Conservation (phyloP, 2,113 vertebrate species). For the Polypterus senegalus region DNA sequence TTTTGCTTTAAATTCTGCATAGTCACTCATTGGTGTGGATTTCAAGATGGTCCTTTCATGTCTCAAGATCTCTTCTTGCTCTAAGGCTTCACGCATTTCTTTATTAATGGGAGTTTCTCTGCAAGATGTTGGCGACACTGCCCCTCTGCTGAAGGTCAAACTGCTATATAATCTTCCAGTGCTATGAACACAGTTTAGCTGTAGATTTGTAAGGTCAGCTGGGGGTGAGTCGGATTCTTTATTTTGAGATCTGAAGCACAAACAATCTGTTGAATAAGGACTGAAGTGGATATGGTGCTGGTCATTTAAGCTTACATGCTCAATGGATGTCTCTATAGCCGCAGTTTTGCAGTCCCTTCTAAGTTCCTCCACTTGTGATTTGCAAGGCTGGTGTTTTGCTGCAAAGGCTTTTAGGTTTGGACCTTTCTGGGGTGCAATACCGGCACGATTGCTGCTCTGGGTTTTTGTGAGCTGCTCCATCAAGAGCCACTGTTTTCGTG, state of each 20-base stretch:
- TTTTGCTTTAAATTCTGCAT: slow-evolving; percentile 32
- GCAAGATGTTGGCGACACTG: slow-evolving; percentile 2
- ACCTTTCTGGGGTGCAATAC: too few relatives aligned
- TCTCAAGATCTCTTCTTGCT: slow-evolving; percentile 43
- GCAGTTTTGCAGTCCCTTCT: too few relatives aligned
- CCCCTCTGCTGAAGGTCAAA: too few relatives aligned
- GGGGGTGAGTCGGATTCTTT: slow-evolving; percentile 29
- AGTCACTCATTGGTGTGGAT: slow-evolving; percentile 40
- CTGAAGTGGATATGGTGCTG: slow-evolving; percentile 49
- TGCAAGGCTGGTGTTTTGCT: too few relatives aligned
- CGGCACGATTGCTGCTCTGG: slow-evolving; percentile 28
- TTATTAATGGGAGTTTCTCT: slow-evolving; percentile 44
- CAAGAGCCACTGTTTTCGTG: slow-evolving; percentile 57
- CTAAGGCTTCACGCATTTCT: slow-evolving; percentile 47
- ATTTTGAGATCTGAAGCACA: slow-evolving; percentile 46
- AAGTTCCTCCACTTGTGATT: too few relatives aligned
- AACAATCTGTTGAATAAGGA: slow-evolving; percentile 54
- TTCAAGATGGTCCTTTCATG: slow-evolving; percentile 42
- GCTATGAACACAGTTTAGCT: too few relatives aligned
- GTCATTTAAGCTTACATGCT: slow-evolving; percentile 38
- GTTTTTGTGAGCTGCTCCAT: slow-evolving; percentile 56
- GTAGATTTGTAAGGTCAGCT: not conserved
- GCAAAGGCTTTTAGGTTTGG: too few relatives aligned
- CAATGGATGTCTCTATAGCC: slow-evolving; percentile 1
- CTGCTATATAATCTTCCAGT: too few relatives aligned